A percentile compares a stretch with the other conserved stretches of the same genome.
phyloP scores from a whole-genome alignment of 2,888 invertebrate species.

The Aradus depressus region DNA sequence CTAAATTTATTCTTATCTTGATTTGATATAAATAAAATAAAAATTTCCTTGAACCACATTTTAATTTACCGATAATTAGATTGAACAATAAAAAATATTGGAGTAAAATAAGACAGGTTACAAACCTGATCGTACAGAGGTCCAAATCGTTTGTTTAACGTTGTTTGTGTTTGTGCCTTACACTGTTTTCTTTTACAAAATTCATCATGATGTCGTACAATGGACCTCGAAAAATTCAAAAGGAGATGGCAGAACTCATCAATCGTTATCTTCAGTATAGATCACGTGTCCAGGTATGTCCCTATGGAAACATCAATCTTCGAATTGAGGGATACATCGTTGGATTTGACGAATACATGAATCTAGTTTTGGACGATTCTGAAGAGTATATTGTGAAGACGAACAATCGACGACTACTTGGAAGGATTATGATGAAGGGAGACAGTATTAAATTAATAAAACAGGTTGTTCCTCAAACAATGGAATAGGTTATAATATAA shows the following conservation, averaged over 20 bases:
- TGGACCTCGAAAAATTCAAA: slow-evolving; percentile 89
- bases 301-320: slow-evolving; percentile 90
- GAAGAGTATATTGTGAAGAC: slow-evolving; percentile 91
- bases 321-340: slow-evolving; percentile 97
- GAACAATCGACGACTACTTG: slow-evolving; percentile 66
- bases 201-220: slow-evolving; percentile 70
- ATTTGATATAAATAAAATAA: too few relatives aligned
- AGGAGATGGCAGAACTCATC: slow-evolving; percentile 99
- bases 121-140: too few relatives aligned
- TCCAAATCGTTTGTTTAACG: slow-evolving; percentile 12
- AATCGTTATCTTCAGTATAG: slow-evolving; percentile 85
- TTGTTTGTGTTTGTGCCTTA: background rate
- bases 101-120: too few relatives aligned
- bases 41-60: too few relatives aligned
- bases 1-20: too few relatives aligned
- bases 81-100: too few relatives aligned
- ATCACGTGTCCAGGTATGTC: slow-evolving; percentile 90
- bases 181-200: background rate
- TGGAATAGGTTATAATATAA: too few relatives aligned
- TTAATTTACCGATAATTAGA: too few relatives aligned
- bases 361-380: slow-evolving; percentile 93
- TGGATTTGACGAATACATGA: slow-evolving; percentile 99
- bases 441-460: slow-evolving; percentile 98
- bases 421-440: slow-evolving; percentile 87
- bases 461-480: slow-evolving; percentile 56